A percentile compares a stretch with the other conserved stretches of the same genome.
phyloP scores from a whole-genome alignment of 2,888 invertebrate genomes.

The Plebejus argus region DNA sequence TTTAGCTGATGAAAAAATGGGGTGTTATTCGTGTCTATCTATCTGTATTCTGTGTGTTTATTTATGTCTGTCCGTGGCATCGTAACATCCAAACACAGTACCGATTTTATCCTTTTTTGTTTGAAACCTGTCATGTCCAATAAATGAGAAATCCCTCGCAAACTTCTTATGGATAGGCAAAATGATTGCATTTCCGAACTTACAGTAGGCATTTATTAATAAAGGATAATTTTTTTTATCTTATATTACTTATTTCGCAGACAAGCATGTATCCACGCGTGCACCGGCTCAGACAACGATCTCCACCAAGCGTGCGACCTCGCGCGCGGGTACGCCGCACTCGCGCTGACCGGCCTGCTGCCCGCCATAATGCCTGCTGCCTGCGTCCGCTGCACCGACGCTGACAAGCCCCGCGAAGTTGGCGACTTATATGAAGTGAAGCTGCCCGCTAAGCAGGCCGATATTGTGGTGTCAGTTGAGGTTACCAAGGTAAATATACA shows the following conservation, averaged over 20 bases:
- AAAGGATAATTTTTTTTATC: too few species aligned
- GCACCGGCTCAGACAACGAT: conserved; percentile 56
- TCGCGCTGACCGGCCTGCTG: conserved; percentile 82
- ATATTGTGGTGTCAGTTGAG: conserved; percentile 90
- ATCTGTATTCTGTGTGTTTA: too few species aligned
- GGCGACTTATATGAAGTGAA: conserved; percentile 85
- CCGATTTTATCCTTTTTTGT: too few species aligned
- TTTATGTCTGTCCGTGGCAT: too few species aligned
- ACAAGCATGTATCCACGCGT: conserved; percentile 88
- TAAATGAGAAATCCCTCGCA: too few species aligned
- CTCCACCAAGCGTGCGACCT: conserved; percentile 83
- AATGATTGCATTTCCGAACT: too few species aligned
- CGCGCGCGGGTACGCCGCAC: conserved; percentile 84
- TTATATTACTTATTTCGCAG: conserved; percentile 57
- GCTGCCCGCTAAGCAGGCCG: conserved; percentile 87
- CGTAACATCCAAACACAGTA: too few species aligned
- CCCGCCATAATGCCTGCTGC: conserved; percentile 82
- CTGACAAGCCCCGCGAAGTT: conserved; percentile 64
- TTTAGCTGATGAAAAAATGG: too few species aligned
- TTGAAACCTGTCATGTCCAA: too few species aligned
- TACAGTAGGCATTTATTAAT: too few species aligned
- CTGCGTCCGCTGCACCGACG: conserved; percentile 82
- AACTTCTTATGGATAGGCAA: too few species aligned
- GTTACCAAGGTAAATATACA: conserved; percentile 57
- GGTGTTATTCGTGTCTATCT: too few species aligned